These are phyloP conservation scores for Poeciliopsis occidentalis DNA, from an alignment of 2,113 vertebrate species.

Conservation along the genomic window DNA sequence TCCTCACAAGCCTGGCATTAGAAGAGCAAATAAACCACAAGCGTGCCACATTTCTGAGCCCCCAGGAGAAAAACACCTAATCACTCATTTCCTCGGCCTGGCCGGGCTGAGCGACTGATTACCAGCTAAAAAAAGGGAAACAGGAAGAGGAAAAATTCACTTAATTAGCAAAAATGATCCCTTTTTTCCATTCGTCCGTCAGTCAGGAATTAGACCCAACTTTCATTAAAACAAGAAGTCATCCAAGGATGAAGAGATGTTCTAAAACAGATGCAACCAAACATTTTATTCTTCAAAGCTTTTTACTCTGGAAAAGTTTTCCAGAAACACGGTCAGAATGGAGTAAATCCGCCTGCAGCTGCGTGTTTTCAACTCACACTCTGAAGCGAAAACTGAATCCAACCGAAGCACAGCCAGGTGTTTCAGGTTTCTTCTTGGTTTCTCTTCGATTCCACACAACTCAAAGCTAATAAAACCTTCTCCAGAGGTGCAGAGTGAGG, in stretches of 20 bases:
- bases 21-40: constrained; percentile 64
- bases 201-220: not conserved
- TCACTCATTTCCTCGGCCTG: constrained; percentile 68
- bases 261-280: not conserved
- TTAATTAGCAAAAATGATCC: constrained; percentile 19
- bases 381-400: not conserved
- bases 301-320: not conserved
- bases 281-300: not conserved
- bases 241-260: not conserved
- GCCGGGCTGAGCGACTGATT: constrained; percentile 44
- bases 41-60: constrained; percentile 52
- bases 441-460: too few species aligned
- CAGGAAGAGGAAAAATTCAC: constrained; percentile 47
- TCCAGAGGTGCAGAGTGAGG: not conserved
- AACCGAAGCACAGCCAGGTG: not conserved
- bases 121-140: constrained; percentile 44
- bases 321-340: not conserved
- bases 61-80: constrained; percentile 58
- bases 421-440: not conserved
- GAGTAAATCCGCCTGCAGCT: not conserved
- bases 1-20: constrained; percentile 65
- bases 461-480: too few species aligned
- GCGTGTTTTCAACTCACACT: not conserved
- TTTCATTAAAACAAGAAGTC: not conserved
- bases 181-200: not conserved